Conservation (phyloP, 2,113 vertebrate genomes). For the Notothenia rossii region DNA sequence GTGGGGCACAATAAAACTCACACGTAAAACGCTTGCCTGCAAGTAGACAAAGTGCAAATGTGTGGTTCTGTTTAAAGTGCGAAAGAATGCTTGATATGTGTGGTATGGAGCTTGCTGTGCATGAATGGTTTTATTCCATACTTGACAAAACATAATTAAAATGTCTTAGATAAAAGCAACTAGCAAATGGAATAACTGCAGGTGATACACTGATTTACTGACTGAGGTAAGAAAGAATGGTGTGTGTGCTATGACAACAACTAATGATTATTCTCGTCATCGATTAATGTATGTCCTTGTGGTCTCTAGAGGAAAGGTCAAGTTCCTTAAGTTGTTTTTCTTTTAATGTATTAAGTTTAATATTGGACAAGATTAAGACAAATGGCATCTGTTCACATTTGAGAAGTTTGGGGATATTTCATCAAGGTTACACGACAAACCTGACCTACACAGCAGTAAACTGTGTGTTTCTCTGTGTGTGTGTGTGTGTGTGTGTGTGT, state of each 20-base stretch:
- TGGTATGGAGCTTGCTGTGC: background rate
- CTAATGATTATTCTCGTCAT: background rate
- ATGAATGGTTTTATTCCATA: constrained; percentile 13
- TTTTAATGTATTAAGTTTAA: background rate
- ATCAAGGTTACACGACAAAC: constrained; percentile 34
- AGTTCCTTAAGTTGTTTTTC: background rate
- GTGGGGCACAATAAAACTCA: constrained; percentile 67
- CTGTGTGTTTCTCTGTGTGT: background rate
- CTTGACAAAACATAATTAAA: constrained; percentile 23
- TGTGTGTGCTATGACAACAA: background rate
- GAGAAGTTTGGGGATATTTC: constrained; percentile 5
- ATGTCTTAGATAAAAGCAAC: constrained; percentile 19
- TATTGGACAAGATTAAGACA: background rate
- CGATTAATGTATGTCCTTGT: background rate
- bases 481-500: too few relatives aligned
- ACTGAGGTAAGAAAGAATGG: background rate
- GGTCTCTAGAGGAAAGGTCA: background rate
- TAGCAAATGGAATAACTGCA: background rate
- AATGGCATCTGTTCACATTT: background rate
- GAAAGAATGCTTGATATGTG: constrained; percentile 12
- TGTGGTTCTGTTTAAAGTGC: constrained; percentile 40
- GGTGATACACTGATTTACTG: background rate
- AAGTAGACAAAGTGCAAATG: constrained; percentile 35
- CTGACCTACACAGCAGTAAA: constrained; percentile 34
- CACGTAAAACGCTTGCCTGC: constrained; percentile 50